Conservation (phyloP, 2,113 vertebrate species). For the Catharus minimus region DNA sequence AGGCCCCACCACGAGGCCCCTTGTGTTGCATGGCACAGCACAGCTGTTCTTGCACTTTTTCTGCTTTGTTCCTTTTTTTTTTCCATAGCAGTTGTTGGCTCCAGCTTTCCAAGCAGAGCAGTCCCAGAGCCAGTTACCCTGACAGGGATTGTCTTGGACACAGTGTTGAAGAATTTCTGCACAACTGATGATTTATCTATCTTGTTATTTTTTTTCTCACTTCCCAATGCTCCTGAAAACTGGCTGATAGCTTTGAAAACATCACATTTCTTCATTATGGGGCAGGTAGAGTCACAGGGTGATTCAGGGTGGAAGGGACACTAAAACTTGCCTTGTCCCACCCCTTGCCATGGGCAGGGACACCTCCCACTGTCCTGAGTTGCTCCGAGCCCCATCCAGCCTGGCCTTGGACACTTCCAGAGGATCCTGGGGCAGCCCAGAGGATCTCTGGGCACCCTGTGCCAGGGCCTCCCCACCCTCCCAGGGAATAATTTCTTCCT, state of each 20-base stretch:
- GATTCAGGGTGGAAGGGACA: not conserved
- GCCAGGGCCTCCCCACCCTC: not conserved
- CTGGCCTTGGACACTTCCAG: not conserved
- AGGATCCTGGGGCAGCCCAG: not conserved
- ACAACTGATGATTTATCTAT: not conserved
- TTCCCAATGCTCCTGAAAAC: not conserved
- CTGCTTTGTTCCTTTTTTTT: not conserved
- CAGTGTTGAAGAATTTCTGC: not conserved
- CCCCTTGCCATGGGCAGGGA: not conserved
- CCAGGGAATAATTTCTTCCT: not conserved
- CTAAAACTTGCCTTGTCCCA: not conserved
- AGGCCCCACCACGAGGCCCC: not conserved
- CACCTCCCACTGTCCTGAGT: fast-evolving
- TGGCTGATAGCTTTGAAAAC: not conserved
- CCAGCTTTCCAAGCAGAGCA: not conserved
- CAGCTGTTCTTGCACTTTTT: not conserved
- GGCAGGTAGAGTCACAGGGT: not conserved
- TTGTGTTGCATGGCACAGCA: not conserved
- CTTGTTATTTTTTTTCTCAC: not conserved
- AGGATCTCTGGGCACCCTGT: not conserved
- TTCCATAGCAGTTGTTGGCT: not conserved
- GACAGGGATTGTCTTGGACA: not conserved
- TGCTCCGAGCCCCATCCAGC: not conserved
- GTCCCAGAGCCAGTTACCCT: not conserved
- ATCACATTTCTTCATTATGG: not conserved